Percentiles rank a stretch among this genome's conserved stretches.
phyloP scores from a whole-genome alignment of 1,140 invertebrate species.

The Gonioctena quinquepunctata region DNA sequence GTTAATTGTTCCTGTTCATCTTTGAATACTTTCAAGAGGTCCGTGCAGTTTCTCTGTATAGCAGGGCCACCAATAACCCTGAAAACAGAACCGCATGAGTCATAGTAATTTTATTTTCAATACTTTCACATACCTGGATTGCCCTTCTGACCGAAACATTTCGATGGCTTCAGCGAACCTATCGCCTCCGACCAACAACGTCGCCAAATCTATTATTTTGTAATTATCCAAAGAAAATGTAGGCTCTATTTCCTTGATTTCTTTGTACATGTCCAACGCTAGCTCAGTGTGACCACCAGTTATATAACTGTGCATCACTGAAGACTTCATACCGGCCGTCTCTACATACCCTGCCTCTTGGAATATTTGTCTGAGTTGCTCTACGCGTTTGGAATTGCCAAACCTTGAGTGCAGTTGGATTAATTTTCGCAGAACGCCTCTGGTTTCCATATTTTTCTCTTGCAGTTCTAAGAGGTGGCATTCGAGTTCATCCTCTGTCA shows the following conservation, averaged over 20 bases:
- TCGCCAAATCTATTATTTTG: conserved; percentile 63
- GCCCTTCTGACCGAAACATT: conserved; percentile 53
- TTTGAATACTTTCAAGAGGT: conserved; percentile 57
- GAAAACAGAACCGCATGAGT: too few relatives aligned
- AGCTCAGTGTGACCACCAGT: conserved; percentile 56
- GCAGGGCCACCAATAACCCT: neutral
- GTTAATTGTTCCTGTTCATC: conserved; percentile 45
- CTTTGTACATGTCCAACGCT: conserved; percentile 55
- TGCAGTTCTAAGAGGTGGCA: conserved; percentile 61
- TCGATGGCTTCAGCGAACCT: conserved; percentile 56
- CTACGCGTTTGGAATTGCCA: conserved; percentile 57
- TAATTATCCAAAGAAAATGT: conserved; percentile 61
- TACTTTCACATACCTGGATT: conserved; percentile 43
- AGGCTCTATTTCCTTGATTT: conserved; percentile 55
- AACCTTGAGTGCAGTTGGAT: conserved; percentile 58
- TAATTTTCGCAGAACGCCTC: conserved; percentile 60
- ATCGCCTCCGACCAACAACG: conserved; percentile 57
- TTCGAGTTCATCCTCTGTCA: conserved; percentile 59
- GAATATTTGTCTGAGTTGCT: conserved; percentile 57
- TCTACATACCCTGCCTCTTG: conserved; percentile 55
- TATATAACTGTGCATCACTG: conserved; percentile 60
- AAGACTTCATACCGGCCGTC: conserved; percentile 61
- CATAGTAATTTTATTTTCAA: neutral
- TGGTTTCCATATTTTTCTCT: conserved; percentile 61
- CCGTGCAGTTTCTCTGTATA: conserved; percentile 57